Evolutionary conservation across 2,113 vertebrate genomes (phyloP).

Genomic region (Dromas ardeola): DNA sequence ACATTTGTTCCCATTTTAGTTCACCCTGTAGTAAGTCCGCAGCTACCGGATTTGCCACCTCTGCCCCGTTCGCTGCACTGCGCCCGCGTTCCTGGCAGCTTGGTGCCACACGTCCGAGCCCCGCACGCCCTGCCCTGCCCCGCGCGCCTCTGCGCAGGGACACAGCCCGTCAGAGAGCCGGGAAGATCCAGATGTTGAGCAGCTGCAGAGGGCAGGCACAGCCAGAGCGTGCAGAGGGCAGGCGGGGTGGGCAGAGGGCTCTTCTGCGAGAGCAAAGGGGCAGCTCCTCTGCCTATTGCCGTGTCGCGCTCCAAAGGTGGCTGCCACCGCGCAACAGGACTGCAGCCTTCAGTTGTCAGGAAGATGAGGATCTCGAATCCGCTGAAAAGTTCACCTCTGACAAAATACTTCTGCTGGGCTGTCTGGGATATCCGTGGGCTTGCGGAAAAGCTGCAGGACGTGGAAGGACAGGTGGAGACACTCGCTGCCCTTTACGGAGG

Average conservation of each 20-base stretch:
- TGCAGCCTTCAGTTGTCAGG: neutral
- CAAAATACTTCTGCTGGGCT: neutral
- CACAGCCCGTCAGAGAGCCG: neutral
- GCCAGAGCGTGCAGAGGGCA: neutral
- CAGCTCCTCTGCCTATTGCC: neutral
- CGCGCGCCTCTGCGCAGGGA: neutral
- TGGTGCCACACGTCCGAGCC: neutral
- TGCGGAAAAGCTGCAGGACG: neutral
- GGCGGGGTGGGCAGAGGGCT: neutral
- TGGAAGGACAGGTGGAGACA: neutral
- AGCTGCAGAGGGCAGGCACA: neutral
- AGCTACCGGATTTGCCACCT: neutral
- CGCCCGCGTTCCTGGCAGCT: neutral
- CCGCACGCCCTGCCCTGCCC: accelerated
- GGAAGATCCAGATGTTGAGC: neutral
- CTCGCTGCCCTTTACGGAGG: accelerated
- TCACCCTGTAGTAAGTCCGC: neutral
- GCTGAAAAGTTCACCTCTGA: neutral
- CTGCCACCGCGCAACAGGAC: neutral
- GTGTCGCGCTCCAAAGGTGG: neutral
- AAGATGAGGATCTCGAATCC: accelerated
- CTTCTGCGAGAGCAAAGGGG: neutral
- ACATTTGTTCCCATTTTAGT: neutral
- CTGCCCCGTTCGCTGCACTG: neutral
- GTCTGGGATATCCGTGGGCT: neutral